These are phyloP conservation scores for Cuculus canorus DNA, from an alignment of 2,797 vertebrate species.

Conservation along the genomic window DNA sequence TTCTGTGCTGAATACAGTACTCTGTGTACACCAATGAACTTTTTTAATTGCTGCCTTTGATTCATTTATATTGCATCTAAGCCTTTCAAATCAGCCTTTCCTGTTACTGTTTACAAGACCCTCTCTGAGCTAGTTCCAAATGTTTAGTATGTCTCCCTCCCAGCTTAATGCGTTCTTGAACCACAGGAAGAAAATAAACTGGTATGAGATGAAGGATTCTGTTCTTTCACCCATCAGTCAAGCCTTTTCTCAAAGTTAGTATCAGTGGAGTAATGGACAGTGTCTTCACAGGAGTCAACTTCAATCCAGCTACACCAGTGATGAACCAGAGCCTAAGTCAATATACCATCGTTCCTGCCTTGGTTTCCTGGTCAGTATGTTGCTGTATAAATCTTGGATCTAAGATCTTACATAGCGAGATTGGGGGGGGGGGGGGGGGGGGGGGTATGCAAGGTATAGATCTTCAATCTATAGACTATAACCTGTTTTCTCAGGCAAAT, in stretches of 20 bases:
- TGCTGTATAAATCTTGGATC: background rate
- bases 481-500: background rate
- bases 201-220: background rate
- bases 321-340: background rate
- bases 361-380: background rate
- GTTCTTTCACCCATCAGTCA: rapidly evolving
- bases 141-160: background rate
- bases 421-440: no score
- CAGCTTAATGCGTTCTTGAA: background rate
- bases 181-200: background rate
- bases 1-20: background rate
- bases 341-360: background rate
- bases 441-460: background rate
- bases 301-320: background rate
- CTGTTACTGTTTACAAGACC: background rate
- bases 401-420: background rate
- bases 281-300: background rate
- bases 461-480: background rate
- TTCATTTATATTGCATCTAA: background rate
- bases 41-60: background rate
- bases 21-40: background rate
- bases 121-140: background rate
- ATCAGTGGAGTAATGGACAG: background rate
- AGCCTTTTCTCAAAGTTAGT: background rate
- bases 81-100: background rate